A percentile compares a stretch with the other conserved stretches of the same genome.
These are phyloP conservation scores for Coptodon bakossiorum DNA, from an alignment of 2,113 vertebrate species.

Conservation along the genomic window DNA sequence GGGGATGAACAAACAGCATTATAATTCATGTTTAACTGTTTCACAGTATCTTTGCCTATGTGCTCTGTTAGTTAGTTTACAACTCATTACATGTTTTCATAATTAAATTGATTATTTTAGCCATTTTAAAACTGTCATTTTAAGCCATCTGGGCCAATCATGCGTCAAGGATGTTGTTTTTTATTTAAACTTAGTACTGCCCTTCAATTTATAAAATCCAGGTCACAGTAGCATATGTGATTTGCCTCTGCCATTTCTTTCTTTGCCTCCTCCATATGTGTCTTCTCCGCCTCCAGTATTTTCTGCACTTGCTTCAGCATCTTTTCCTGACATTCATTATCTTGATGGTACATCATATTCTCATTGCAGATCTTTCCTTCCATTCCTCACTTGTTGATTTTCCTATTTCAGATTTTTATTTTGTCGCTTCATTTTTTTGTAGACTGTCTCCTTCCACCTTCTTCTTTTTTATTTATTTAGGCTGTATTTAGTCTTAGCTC, in stretches of 20 bases:
- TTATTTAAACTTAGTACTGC: background rate
- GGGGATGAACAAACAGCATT: background rate
- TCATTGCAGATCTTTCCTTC: background rate
- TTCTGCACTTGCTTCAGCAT: background rate
- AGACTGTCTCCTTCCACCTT: background rate
- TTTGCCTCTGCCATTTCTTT: background rate
- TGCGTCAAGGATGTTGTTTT: background rate
- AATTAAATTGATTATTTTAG: background rate
- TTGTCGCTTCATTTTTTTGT: background rate
- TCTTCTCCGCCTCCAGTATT: background rate
- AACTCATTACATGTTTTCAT: background rate
- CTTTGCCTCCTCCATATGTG: background rate
- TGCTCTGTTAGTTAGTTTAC: background rate
- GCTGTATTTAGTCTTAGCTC: background rate
- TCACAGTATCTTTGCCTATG: background rate
- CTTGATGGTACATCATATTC: background rate
- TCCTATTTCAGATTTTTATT: background rate
- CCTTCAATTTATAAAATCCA: background rate
- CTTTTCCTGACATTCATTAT: background rate
- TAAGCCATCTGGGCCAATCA: background rate
- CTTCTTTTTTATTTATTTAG: background rate
- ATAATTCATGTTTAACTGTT: background rate
- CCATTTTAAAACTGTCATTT: background rate
- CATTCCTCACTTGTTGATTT: background rate
- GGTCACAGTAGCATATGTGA: background rate